Evolutionary conservation across 2,888 invertebrate species (phyloP).

Genomic region (Zaprionus obscuricornis): DNA sequence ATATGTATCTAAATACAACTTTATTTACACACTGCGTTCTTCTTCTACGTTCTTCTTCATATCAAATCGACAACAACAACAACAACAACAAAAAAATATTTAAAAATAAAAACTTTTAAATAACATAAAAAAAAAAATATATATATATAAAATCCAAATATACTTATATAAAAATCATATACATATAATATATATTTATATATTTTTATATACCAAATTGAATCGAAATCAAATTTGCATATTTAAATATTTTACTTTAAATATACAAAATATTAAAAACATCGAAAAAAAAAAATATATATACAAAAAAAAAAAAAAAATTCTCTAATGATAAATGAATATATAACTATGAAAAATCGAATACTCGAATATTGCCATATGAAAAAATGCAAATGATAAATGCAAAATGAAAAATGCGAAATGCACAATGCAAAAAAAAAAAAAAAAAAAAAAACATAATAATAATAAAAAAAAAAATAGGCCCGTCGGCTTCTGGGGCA

Average conservation of each 20-base stretch:
- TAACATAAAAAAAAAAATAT: conserved; percentile 10
- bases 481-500: conserved; percentile 99
- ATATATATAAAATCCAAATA: conserved; percentile 24
- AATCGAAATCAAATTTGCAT: conserved; percentile 65
- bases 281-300: conserved; percentile 20
- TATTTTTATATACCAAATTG: conserved; percentile 42
- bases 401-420: conserved; percentile 42
- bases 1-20: conserved; percentile 39
- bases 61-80: conserved; percentile 63
- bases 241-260: no score
- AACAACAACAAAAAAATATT: conserved; percentile 27
- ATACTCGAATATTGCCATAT: conserved; percentile 63
- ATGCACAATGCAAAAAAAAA: conserved; percentile 33
- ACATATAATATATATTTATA: no score
- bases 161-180: conserved; percentile 8
- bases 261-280: conserved; percentile 12
- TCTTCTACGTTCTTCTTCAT: conserved; percentile 76
- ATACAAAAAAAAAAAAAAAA: conserved; percentile 15
- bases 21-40: conserved; percentile 75
- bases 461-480: conserved; percentile 84
- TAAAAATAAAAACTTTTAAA: conserved; percentile 18
- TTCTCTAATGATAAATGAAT: conserved; percentile 6
- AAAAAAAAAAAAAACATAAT: conserved; percentile 37
- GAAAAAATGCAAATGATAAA: conserved; percentile 57
- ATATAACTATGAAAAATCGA: conserved; percentile 45